Base-by-base conservation (phyloP, 2,797 vertebrate species). In the Oryzias sinensis region DNA sequence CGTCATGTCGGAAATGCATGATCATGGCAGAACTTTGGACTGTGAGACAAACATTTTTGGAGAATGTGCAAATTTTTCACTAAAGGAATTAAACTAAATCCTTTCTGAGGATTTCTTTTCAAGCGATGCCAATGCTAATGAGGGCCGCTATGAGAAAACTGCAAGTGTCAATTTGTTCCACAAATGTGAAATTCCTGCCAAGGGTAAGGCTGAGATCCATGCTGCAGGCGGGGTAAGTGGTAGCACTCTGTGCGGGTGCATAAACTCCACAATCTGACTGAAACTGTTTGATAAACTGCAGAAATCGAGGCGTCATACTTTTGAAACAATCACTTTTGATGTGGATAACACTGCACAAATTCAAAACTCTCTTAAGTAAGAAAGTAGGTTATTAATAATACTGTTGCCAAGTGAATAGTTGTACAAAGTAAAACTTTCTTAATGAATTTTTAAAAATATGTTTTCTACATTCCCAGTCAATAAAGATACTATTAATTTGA, bases 21-120 rank as follows among this genome's bases (percentile, higher is more conserved):
- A 43, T 57, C 57, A 57, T 43, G 53, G 59, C 50, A 54, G 27
- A 24, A 20, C n/a, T 67, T 42, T 68, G 44, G 20, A 20, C 40
- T 50, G 25, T 27, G 33, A 43, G 43, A 62, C 15, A 59, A 48
- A 49, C 52, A 11, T 5, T 43, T 33, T 33, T 33, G 4, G 15
- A 15, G 1, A 57, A 55, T 8, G 27, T 43, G 1, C 27, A 42
- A 45, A 45, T 29, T 55, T 24, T 54, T 33, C 14, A 46, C 40
- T 20, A 14, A 44, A 37, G 51, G 14, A 51, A 68, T 47, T 15
- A 40, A 17, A 40, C 42, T 41, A 15, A 54, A 67, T 56, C 52
- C 14, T 5, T 22, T 20, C 37, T 41, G 16, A 56, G 13, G 15
- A 17, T 25, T 29, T 42, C 43, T 18, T 40, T 37, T 42, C 16